Percentiles rank a stretch among this genome's conserved stretches.
Evolutionary conservation across 2,113 vertebrate genomes (phyloP).

Genomic region (Merops nubicus): DNA sequence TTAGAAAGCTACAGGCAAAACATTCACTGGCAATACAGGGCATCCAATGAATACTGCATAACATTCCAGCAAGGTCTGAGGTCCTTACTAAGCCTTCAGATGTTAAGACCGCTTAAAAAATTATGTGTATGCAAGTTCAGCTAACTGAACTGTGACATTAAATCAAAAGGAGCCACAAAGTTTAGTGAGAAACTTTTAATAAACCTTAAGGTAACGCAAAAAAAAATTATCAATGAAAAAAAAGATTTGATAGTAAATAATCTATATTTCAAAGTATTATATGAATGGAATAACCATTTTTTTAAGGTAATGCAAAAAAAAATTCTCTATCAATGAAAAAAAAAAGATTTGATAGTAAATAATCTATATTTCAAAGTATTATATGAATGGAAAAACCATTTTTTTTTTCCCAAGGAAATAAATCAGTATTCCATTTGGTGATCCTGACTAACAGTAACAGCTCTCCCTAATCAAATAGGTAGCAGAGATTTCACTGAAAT

Average conservation of each 20-base stretch:
- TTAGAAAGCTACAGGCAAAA: not conserved
- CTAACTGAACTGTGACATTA: not conserved
- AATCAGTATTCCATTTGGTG: not conserved
- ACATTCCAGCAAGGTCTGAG: not conserved
- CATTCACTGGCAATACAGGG: not conserved
- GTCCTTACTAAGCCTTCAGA: not conserved
- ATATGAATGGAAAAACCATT: not conserved
- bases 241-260: not conserved
- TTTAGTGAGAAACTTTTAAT: not conserved
- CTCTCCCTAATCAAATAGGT: not conserved
- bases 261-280: not conserved
- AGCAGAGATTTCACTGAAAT: not conserved
- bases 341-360: not conserved
- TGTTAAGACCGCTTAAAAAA: not conserved
- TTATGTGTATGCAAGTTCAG: not conserved
- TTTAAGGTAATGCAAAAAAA: not conserved
- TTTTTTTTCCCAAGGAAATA: not conserved
- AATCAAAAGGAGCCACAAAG: not conserved
- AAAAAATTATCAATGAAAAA: not conserved
- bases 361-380: not conserved
- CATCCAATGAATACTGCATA: not conserved
- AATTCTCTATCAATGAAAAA: not conserved
- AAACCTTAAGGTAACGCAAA: not conserved
- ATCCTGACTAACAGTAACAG: not conserved
- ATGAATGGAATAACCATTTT: not conserved